A percentile compares a stretch with the other conserved stretches of the same genome.
Evolutionary conservation across 2,113 vertebrate species (phyloP).

Genomic region (Scytalopus superciliaris): DNA sequence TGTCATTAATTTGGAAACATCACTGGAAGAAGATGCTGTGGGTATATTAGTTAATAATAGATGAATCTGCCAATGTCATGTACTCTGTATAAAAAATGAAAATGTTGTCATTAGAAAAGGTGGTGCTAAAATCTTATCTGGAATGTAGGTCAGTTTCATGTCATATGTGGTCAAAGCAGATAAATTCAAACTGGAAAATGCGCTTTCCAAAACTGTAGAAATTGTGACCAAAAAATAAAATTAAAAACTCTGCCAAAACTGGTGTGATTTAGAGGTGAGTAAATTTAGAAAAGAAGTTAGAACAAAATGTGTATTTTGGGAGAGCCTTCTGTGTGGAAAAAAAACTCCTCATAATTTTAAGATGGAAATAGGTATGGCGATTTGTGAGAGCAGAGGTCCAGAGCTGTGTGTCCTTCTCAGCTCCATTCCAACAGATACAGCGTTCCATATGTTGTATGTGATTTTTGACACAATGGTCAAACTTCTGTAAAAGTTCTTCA

Average conservation of each 20-base stretch:
- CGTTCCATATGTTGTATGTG: background rate
- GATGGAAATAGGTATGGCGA: background rate
- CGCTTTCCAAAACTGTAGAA: background rate
- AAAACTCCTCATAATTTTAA: background rate
- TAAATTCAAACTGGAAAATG: background rate
- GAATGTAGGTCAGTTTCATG: background rate
- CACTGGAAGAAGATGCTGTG: background rate
- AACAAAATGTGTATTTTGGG: background rate
- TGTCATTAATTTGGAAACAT: background rate
- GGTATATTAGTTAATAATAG: background rate
- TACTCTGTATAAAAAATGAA: background rate
- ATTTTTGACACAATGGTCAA: background rate
- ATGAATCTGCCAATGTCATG: background rate
- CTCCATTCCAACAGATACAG: background rate
- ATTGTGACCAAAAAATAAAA: background rate
- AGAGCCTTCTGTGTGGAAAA: background rate
- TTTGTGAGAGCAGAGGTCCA: background rate
- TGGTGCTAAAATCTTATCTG: background rate
- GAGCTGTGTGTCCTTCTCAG: background rate
- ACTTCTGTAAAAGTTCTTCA: background rate
- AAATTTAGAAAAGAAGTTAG: background rate
- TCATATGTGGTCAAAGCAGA: background rate
- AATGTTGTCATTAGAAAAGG: background rate
- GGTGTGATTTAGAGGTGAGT: background rate
- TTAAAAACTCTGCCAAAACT: accelerated